Conservation (phyloP, 2,797 vertebrate species). For the Lepilemur septentrionalis region DNA sequence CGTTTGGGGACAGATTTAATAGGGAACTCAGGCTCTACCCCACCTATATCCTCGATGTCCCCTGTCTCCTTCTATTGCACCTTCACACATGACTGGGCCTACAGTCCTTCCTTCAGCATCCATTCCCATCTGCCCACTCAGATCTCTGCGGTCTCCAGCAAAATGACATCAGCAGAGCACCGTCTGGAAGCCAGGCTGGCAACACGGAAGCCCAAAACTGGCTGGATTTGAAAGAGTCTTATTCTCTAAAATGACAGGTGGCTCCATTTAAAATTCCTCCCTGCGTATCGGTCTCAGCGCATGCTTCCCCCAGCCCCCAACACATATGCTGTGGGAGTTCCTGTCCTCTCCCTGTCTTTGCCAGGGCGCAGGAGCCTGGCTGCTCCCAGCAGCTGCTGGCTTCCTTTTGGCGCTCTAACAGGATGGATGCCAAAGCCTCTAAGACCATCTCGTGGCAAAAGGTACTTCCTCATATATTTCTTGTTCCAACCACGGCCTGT, state of each 20-base stretch:
- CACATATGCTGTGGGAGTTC: constrained; percentile 24
- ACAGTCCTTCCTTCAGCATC: not conserved
- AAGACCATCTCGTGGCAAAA: not conserved
- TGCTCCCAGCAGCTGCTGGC: not conserved
- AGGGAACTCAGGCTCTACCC: not conserved
- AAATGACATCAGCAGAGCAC: not conserved
- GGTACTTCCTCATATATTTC: not conserved
- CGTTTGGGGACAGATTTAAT: not conserved
- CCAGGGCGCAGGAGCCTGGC: not conserved
- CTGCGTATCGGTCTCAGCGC: not conserved
- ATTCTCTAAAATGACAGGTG: constrained; percentile 44
- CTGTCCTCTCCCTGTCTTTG: not conserved
- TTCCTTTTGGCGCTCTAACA: not conserved
- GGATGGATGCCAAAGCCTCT: not conserved
- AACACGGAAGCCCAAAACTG: not conserved
- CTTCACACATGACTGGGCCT: not conserved
- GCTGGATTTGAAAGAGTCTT: not conserved
- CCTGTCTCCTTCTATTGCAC: not conserved
- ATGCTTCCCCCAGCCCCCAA: not conserved
- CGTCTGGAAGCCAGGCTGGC: not conserved
- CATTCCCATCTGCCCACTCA: not conserved
- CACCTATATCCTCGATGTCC: not conserved
- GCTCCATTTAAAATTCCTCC: constrained; percentile 45
- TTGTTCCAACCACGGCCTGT: not conserved
- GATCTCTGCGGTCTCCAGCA: not conserved